phyloP scores from a whole-genome alignment of 2,113 vertebrate genomes.

The Pseudopipra pipra region DNA sequence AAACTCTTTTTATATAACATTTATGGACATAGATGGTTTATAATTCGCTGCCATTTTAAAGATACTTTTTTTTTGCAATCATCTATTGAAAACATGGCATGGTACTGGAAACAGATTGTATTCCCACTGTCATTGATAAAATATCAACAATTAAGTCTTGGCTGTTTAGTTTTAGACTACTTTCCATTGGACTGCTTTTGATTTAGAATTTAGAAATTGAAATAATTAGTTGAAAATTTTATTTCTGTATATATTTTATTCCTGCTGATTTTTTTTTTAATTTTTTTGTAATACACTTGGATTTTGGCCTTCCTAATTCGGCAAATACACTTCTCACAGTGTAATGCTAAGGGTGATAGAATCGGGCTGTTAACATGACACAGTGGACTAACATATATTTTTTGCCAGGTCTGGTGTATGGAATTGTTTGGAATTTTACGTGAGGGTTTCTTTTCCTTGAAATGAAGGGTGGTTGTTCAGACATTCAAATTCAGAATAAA shows the following conservation, averaged over 20 bases:
- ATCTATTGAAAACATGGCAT: background rate
- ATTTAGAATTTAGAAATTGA: background rate
- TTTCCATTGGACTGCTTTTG: background rate
- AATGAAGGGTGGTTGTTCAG: background rate
- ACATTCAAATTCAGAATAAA: background rate
- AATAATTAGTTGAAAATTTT: background rate
- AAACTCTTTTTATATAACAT: background rate
- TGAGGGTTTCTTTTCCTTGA: background rate
- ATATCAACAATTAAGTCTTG: background rate
- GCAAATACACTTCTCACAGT: background rate
- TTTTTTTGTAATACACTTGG: background rate
- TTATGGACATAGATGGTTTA: background rate
- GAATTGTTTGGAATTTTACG: background rate
- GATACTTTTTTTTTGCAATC: background rate
- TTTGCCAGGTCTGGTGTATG: background rate
- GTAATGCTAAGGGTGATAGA: background rate
- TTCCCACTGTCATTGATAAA: background rate
- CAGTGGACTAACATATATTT: background rate
- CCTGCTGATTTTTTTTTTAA: background rate
- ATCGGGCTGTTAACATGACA: background rate
- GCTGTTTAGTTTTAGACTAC: background rate
- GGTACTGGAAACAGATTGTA: background rate
- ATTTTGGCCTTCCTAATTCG: background rate
- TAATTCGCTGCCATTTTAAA: background rate
- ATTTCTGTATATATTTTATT: background rate